Conservation (phyloP, 2,888 invertebrate genomes). For the Drosophila bunnanda region DNA sequence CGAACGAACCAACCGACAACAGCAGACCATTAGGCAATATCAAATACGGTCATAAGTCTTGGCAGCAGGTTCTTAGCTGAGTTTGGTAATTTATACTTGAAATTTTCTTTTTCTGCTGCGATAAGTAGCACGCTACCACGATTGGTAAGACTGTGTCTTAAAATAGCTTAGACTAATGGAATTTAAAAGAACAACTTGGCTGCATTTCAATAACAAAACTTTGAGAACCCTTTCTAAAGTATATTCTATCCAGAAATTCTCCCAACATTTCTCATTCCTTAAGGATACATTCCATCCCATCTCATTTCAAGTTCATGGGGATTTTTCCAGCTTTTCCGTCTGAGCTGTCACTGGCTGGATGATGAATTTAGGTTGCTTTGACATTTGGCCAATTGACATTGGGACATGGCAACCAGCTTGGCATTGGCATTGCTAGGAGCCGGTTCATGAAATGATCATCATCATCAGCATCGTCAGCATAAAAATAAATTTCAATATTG, state of each 20-base stretch:
- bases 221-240: background rate
- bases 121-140: slow-evolving; percentile 39
- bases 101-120: slow-evolving; percentile 40
- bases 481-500: slow-evolving; percentile 83
- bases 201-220: background rate
- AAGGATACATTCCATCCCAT: slow-evolving; percentile 7
- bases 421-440: slow-evolving; percentile 36
- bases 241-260: background rate
- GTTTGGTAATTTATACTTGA: slow-evolving; percentile 69
- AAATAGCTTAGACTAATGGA: background rate
- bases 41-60: slow-evolving; percentile 77
- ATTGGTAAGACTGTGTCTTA: slow-evolving; percentile 24
- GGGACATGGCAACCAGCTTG: slow-evolving; percentile 21
- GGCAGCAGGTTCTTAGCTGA: slow-evolving; percentile 75
- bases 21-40: slow-evolving; percentile 69
- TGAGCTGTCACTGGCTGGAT: slow-evolving; percentile 38
- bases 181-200: background rate
- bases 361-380: slow-evolving; percentile 58
- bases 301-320: slow-evolving; percentile 31
- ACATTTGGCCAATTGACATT: slow-evolving; percentile 60
- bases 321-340: slow-evolving; percentile 16
- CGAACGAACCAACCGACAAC: slow-evolving; percentile 41
- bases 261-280: background rate
- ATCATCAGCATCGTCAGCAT: slow-evolving; percentile 55
- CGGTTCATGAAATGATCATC: slow-evolving; percentile 46